phyloP scores from a whole-genome alignment of 2,113 vertebrate genomes.

The Nyctereutes procyonoides region DNA sequence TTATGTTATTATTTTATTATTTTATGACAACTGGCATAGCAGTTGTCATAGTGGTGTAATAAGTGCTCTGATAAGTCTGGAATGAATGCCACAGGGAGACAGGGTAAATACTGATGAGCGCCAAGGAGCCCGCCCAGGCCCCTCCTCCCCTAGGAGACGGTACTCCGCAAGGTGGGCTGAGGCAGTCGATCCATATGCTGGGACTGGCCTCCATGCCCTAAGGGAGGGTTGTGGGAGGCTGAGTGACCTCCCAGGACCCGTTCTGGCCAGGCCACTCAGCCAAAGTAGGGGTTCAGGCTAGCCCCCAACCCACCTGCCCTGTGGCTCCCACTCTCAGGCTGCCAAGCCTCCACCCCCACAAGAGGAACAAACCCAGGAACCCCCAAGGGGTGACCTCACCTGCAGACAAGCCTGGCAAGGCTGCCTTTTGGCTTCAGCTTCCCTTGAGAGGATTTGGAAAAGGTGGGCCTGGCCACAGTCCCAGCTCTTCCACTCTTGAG shows the following conservation, averaged over 20 bases:
- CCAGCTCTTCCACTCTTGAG: background rate
- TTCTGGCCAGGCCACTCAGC: background rate
- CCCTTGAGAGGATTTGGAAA: background rate
- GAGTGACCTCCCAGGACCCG: background rate
- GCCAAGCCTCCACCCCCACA: background rate
- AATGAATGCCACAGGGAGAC: background rate
- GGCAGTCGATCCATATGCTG: background rate
- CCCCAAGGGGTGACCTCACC: background rate
- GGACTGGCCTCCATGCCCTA: background rate
- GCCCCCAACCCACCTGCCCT: background rate
- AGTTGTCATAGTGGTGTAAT: fast-evolving
- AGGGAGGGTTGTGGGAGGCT: background rate
- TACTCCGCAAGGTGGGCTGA: background rate
- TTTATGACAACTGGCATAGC: background rate
- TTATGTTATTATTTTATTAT: too few relatives aligned
- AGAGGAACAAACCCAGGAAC: background rate
- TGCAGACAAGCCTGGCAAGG: background rate
- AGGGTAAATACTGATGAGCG: background rate
- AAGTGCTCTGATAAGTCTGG: background rate
- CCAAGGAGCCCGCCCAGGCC: fast-evolving
- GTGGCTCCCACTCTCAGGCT: background rate
- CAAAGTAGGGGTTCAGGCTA: background rate
- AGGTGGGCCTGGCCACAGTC: background rate
- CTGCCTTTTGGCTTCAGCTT: background rate
- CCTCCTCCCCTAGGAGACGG: background rate